phyloP scores from a whole-genome alignment of 2,797 vertebrate genomes.

The Cryptoprocta ferox region DNA sequence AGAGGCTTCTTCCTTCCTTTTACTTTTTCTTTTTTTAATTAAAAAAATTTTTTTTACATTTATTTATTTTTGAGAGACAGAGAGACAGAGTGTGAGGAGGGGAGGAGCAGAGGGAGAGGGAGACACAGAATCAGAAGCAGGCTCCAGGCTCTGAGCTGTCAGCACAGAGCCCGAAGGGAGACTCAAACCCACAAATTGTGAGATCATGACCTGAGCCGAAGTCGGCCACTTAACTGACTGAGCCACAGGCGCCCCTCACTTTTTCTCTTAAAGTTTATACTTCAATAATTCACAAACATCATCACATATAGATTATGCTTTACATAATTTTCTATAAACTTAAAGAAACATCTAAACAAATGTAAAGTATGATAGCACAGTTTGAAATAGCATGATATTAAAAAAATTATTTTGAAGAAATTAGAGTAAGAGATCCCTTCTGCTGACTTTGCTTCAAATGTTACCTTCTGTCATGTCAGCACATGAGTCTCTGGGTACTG shows the following conservation, averaged over 20 bases:
- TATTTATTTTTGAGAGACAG: no score
- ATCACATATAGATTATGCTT: neutral
- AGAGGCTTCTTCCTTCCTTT: neutral
- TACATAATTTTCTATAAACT: neutral
- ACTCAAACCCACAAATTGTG: no score
- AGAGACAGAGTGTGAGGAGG: no score
- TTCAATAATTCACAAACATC: neutral
- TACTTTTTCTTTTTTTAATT: neutral
- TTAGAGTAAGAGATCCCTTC: neutral
- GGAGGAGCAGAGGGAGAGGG: no score
- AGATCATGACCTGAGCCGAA: no score
- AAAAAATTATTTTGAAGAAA: neutral
- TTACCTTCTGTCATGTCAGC: neutral
- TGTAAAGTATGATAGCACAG: neutral
- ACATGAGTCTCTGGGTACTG: neutral
- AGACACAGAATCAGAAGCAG: no score
- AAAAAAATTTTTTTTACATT: no score
- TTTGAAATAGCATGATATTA: neutral
- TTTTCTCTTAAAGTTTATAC: neutral
- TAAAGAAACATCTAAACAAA: neutral
- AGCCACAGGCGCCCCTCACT: neutral
- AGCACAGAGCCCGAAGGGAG: no score
- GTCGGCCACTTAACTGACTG: no score
- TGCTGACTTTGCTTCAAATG: neutral
- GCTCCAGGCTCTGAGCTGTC: no score